A percentile compares a stretch with the other conserved stretches of the same genome.
These are phyloP conservation scores for Scartelaos histophorus DNA, from an alignment of 2,113 vertebrate species.

Conservation along the genomic window DNA sequence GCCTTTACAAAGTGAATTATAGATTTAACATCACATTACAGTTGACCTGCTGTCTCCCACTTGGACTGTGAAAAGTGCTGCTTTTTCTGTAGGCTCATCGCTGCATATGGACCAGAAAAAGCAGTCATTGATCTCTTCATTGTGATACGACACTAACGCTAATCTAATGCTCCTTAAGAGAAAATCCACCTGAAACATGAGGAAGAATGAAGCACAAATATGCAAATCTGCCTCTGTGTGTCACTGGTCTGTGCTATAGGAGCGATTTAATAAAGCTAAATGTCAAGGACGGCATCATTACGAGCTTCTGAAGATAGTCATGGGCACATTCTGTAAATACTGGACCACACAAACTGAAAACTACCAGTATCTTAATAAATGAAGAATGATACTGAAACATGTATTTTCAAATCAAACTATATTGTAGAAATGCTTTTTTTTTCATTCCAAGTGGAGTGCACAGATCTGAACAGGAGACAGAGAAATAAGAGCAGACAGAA, in stretches of 20 bases:
- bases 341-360: background rate
- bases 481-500: too few species aligned
- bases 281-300: background rate
- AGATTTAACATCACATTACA: slow-evolving; percentile 47
- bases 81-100: slow-evolving; percentile 22
- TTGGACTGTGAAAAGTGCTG: slow-evolving; percentile 3
- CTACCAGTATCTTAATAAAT: background rate
- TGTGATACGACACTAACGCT: slow-evolving; percentile 31
- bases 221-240: slow-evolving; percentile 16
- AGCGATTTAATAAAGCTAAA: slow-evolving; percentile 18
- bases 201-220: slow-evolving; percentile 4
- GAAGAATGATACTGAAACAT: background rate
- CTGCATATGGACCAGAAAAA: slow-evolving; percentile 24
- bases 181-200: slow-evolving; percentile 14
- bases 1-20: slow-evolving; percentile 47
- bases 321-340: background rate
- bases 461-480: too few species aligned
- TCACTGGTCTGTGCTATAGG: slow-evolving; percentile 12
- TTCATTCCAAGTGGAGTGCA: too few species aligned
- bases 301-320: background rate
- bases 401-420: background rate
- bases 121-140: slow-evolving; percentile 26
- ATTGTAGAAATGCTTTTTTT: too few species aligned
- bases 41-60: slow-evolving; percentile 40
- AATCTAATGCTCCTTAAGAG: slow-evolving; percentile 31